These are phyloP conservation scores for Drosophila tsacasi DNA, from an alignment of 1,140 invertebrate genomes.

Conservation along the genomic window DNA sequence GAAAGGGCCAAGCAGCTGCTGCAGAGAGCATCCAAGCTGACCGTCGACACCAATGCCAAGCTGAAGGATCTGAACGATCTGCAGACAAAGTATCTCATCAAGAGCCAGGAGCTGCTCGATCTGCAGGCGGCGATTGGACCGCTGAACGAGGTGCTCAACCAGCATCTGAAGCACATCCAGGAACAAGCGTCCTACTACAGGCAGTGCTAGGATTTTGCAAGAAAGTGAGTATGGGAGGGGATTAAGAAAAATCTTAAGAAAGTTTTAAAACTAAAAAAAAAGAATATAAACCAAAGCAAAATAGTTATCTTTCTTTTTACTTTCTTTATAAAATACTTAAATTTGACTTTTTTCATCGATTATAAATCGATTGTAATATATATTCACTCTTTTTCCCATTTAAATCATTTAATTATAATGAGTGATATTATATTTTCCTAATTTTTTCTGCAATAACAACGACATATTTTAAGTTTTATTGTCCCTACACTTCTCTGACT, in stretches of 20 bases:
- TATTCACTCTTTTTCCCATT: no score
- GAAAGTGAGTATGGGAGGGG: constrained; percentile 2
- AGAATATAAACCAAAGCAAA: no score
- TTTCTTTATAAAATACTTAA: no score
- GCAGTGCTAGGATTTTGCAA: constrained; percentile 50
- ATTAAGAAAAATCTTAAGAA: not conserved
- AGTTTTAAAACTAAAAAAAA: not conserved
- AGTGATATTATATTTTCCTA: no score
- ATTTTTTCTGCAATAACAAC: no score
- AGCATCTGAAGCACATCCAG: constrained; percentile 86
- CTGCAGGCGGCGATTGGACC: constrained; percentile 86
- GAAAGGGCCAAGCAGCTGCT: constrained; percentile 90
- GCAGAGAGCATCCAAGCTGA: constrained; percentile 90
- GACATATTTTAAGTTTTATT: no score
- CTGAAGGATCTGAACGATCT: constrained; percentile 88
- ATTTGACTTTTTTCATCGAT: no score
- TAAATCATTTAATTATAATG: no score
- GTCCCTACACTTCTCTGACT: no score
- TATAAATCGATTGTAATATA: no score
- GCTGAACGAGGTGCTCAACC: constrained; percentile 86
- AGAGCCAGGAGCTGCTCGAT: constrained; percentile 85
- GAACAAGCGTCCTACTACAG: constrained; percentile 86
- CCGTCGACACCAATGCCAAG: constrained; percentile 91
- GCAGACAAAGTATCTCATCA: constrained; percentile 85
- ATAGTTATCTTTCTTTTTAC: no score